A percentile compares a stretch with the other conserved stretches of the same genome.
phyloP scores from a whole-genome alignment of 2,113 vertebrate genomes.

The Heliornis fulica region DNA sequence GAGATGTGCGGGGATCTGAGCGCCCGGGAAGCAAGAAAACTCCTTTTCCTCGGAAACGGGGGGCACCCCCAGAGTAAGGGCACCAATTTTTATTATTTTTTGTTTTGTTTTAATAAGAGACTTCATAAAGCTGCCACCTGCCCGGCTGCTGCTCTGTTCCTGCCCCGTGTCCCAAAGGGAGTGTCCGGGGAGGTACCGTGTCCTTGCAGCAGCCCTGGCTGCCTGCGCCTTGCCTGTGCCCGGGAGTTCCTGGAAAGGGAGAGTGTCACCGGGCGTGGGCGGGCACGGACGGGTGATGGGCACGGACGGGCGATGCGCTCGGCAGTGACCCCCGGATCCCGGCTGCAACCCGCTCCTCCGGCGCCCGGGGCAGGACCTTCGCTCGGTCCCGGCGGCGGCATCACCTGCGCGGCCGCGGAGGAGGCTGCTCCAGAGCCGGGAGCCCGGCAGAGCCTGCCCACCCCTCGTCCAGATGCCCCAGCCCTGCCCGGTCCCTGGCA shows the following conservation, averaged over 20 bases:
- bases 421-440: neutral
- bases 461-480: neutral
- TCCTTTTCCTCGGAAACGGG: neutral
- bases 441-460: neutral
- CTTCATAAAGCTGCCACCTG: neutral
- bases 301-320: neutral
- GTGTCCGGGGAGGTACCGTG: neutral
- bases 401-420: neutral
- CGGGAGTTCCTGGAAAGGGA: neutral
- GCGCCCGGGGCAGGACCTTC: neutral
- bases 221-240: neutral
- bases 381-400: neutral
- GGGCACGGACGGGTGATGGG: neutral
- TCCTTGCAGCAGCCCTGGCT: neutral
- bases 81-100: neutral
- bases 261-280: neutral
- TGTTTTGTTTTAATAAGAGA: neutral
- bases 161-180: neutral
- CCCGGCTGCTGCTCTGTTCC: neutral
- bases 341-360: neutral
- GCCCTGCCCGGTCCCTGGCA: neutral
- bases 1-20: neutral
- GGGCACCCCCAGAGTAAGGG: neutral
- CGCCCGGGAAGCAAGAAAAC: neutral
- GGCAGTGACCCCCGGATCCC: neutral